Evolutionary conservation across 2,888 invertebrate genomes (phyloP), one percentile per base, ranked within the genome.

Genomic region (Oscheius sp.): DNA sequence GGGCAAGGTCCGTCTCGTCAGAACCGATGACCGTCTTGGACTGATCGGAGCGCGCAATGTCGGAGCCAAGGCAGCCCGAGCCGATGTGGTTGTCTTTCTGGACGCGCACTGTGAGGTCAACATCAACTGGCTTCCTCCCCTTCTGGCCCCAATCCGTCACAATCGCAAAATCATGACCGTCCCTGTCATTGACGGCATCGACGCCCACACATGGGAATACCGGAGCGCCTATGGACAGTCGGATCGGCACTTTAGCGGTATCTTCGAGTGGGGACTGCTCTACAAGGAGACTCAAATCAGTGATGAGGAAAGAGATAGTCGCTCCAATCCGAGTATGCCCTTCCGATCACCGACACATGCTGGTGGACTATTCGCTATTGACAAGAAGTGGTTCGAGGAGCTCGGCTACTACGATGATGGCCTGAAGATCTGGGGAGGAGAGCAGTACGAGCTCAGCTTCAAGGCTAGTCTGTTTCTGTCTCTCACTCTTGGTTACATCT

Each of bases 221-320:
- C 92, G 94, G 13, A 94, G 96, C 0, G 97, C 98, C 0, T 99
- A 99, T 90, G 88, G 88, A n/a, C 96, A 78, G 42, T 83, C 87
- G 1, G 83, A 83, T 70, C 74, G 79, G 10, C 86, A 86, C 74
- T 86, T 86, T 77, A 80, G 96, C 78, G 98, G 98, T 3, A 98
- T 99, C 79, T 99, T 98, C 90, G 99, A 99, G 91, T 99, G 98
- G 98, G 98, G 98, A 9, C 96, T 98, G 94, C 91, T 98, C 51
- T 99, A 99, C 90, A 99, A 99, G 90, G 99, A 98, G 90, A 96
- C 95, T 85, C 95, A 95, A 89, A 93, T 98, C 1, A 96, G 97
- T 0, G 92, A 93, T 37, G 92, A 93, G 76, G 96, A 97, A 90
- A 91, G 93, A 1, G 92, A 92, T 47, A 92, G 92, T 2, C 92